A percentile compares a stretch with the other conserved stretches of the same genome.
Evolutionary conservation across 2,888 invertebrate genomes (phyloP).

Genomic region (Trachelus tabidus): DNA sequence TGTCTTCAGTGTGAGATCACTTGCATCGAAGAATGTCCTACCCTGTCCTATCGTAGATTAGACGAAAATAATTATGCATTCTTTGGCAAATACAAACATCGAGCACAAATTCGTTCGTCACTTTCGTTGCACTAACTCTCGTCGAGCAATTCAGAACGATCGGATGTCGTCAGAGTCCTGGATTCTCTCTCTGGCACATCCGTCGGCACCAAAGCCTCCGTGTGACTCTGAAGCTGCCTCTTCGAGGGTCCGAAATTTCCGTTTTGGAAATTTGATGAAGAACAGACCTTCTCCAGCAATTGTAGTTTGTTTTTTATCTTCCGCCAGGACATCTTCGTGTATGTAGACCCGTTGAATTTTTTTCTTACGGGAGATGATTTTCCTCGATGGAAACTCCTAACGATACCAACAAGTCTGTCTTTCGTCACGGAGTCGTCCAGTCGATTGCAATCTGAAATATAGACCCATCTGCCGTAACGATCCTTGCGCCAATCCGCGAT

Average conservation of each 20-base stretch:
- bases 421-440: neutral
- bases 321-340: conserved; percentile 11
- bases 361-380: conserved; percentile 24
- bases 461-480: neutral
- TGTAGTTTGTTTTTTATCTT: conserved; percentile 20
- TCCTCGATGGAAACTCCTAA: conserved; percentile 23
- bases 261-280: conserved; percentile 26
- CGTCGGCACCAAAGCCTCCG: conserved; percentile 33
- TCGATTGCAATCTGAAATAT: conserved; percentile 4
- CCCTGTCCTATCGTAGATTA: too few species aligned
- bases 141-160: conserved; percentile 37
- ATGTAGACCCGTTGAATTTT: conserved; percentile 17
- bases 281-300: conserved; percentile 22
- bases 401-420: conserved; percentile 22
- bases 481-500: neutral
- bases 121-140: conserved; percentile 39
- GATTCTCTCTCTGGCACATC: conserved; percentile 37
- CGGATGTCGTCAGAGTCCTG: conserved; percentile 33
- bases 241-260: conserved; percentile 17
- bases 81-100: neutral
- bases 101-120: neutral
- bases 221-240: conserved; percentile 25
- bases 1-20: too few species aligned
- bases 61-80: neutral
- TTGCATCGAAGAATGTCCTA: too few species aligned